Percentiles rank a stretch among this genome's conserved stretches.
These are phyloP conservation scores for Cossypha caffra DNA, from an alignment of 2,797 vertebrate genomes.

Conservation along the genomic window DNA sequence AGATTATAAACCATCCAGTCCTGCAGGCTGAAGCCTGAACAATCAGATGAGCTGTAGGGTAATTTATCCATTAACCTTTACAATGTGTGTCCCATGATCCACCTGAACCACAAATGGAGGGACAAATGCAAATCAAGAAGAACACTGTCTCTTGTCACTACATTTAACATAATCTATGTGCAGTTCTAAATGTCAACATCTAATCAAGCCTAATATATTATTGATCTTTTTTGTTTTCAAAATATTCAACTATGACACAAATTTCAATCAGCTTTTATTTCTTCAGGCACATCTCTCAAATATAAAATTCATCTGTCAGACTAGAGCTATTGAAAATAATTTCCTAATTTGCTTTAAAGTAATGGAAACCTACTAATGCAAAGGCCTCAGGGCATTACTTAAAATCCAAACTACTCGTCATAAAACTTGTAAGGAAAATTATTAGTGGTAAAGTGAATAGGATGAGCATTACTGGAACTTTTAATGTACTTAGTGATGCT, in stretches of 20 bases:
- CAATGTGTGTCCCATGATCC: background rate
- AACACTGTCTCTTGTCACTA: conserved; percentile 25
- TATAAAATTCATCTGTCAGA: conserved; percentile 15
- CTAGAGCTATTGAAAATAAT: conserved; percentile 26
- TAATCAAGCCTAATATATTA: conserved; percentile 66
- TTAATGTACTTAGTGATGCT: background rate
- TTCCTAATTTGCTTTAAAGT: conserved; percentile 6
- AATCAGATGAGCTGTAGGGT: background rate
- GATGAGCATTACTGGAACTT: background rate
- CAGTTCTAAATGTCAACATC: conserved; percentile 68
- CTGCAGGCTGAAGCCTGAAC: background rate
- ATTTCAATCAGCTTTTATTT: conserved; percentile 18
- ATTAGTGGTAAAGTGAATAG: background rate
- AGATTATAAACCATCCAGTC: background rate
- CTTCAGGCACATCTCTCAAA: conserved; percentile 19
- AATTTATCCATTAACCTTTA: conserved; percentile 45
- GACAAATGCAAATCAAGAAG: conserved; percentile 40
- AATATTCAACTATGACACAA: conserved; percentile 31
- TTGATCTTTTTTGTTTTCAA: conserved; percentile 62
- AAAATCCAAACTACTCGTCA: background rate
- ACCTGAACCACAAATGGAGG: background rate
- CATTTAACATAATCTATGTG: conserved; percentile 52
- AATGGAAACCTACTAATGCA: background rate
- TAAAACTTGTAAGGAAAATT: background rate
- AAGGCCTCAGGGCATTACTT: background rate